Evolutionary conservation across 2,797 vertebrate genomes (phyloP), one percentile per base, ranked within the genome.

Genomic region (Brachymystax lenok): DNA sequence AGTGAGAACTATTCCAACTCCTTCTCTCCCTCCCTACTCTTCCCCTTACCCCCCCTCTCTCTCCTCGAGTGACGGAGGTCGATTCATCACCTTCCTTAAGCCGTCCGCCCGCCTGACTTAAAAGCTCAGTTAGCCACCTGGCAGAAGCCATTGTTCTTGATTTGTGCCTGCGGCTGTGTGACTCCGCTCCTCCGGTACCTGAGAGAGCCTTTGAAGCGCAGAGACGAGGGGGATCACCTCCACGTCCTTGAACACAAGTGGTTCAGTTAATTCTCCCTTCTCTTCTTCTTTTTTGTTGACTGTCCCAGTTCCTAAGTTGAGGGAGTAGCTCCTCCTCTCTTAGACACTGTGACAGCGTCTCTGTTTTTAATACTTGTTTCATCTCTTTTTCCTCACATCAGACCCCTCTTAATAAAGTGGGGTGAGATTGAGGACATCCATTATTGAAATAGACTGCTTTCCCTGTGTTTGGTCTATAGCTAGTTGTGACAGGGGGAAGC

Each of bases 201-300:
- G 17, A 30, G 50, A 75, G 46, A 5, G 5, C 50, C 71, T 78
- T 84, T 82, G 69, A 79, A 69, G n/a, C 28, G 21, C 69, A 4
- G 19, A 61, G 30, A n/a, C 69, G 52, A 30, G 63, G 64, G 24
- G 59, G 1, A 67, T 61, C 66, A 17, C 63, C 73, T 79, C 73
- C 19, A 59, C 27, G 64, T 30, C 68, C 63, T 74, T 61, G 35
- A 64, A 30, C 74, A 40, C 19, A 24, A 64, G 52, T 80, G 74
- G 66, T 75, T 77, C 28, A 8, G 59, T 71, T 40, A 17, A 8
- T 27, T 30, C 54, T 74, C 52, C 10, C 54, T 27, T 1, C 19
- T 13, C 28, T 54, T n/a, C 28, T 56, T 52, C 35, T 35, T 21
- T 24, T 68, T n/a, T 21, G 24, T 13, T 59, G 33, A 24, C 7